Conservation (phyloP, 1,140 invertebrate genomes). For the Helicoverpa armigera region DNA sequence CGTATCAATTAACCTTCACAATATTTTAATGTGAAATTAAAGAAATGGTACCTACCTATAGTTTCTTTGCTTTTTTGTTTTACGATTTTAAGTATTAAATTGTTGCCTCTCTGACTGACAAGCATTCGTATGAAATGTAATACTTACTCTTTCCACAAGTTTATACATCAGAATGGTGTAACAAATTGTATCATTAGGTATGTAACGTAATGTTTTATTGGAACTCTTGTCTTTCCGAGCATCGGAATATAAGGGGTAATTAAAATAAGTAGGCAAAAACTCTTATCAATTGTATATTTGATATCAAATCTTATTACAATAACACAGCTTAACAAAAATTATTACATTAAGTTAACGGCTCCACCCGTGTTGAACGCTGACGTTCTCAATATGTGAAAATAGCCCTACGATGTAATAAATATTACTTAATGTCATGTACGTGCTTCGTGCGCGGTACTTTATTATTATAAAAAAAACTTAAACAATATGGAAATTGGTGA, state of each 20-base stretch:
- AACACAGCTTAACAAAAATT: slow-evolving; percentile 80
- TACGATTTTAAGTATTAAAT: no score
- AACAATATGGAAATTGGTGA: slow-evolving; percentile 7
- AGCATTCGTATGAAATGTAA: no score
- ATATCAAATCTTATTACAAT: slow-evolving; percentile 85
- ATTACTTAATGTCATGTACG: slow-evolving; percentile 35
- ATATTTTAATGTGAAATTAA: no score
- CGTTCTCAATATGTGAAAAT: slow-evolving; percentile 9
- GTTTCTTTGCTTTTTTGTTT: no score
- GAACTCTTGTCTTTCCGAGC: not conserved
- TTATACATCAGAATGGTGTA: no score
- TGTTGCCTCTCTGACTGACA: no score
- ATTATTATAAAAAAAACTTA: slow-evolving; percentile 8
- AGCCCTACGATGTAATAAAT: slow-evolving; percentile 1
- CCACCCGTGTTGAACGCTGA: not conserved
- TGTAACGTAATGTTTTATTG: no score
- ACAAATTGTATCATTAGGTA: no score
- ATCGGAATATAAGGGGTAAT: not conserved
- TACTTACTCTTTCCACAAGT: no score
- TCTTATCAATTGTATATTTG: slow-evolving; percentile 84
- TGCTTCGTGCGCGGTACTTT: slow-evolving; percentile 41
- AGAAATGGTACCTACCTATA: no score
- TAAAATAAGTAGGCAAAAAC: slow-evolving; percentile 27
- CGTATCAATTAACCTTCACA: no score
- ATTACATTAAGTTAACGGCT: slow-evolving; percentile 48